Evolutionary conservation across 35 echinoderm and acorn worm species (phyloP).

Genomic region (Ophioderma brevispina): DNA sequence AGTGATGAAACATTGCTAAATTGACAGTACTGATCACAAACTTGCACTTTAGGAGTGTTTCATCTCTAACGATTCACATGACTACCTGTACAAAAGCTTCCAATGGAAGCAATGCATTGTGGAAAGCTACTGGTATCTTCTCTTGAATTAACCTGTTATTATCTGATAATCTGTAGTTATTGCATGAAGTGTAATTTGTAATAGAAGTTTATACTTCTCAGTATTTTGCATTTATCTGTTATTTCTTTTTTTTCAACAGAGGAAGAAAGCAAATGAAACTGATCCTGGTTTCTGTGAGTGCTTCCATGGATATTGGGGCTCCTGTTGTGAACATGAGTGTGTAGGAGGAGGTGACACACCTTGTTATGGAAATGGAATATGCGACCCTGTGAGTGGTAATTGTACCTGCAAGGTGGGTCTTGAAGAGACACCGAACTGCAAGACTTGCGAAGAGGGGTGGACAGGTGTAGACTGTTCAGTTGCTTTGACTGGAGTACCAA

Average conservation of each 20-base stretch:
- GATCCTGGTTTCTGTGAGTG: slow-evolving; percentile 71
- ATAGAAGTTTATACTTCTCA: too few species aligned
- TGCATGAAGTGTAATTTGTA: too few species aligned
- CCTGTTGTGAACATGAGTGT: slow-evolving; percentile 76
- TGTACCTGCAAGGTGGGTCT: slow-evolving; percentile 58
- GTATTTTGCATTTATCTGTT: too few species aligned
- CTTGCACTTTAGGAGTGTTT: too few species aligned
- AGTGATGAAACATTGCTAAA: too few species aligned
- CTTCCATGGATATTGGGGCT: slow-evolving; percentile 81
- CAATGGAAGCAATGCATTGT: too few species aligned
- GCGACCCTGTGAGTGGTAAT: slow-evolving; percentile 48
- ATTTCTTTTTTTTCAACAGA: slow-evolving; percentile 1
- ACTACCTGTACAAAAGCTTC: too few species aligned
- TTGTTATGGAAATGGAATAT: slow-evolving; percentile 74
- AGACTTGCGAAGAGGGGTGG: slow-evolving; percentile 44
- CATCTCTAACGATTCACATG: too few species aligned
- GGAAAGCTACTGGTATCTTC: too few species aligned
- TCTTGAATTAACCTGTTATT: too few species aligned
- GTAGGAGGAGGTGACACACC: slow-evolving; percentile 70
- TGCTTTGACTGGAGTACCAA: neutral
- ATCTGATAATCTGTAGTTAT: too few species aligned
- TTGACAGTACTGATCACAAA: too few species aligned
- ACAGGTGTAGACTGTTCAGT: slow-evolving; percentile 82
- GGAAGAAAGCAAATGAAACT: slow-evolving; percentile 8
- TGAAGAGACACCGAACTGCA: slow-evolving; percentile 60